phyloP scores from a whole-genome alignment of 2,113 vertebrate species.

The Tonatia bakeri region DNA sequence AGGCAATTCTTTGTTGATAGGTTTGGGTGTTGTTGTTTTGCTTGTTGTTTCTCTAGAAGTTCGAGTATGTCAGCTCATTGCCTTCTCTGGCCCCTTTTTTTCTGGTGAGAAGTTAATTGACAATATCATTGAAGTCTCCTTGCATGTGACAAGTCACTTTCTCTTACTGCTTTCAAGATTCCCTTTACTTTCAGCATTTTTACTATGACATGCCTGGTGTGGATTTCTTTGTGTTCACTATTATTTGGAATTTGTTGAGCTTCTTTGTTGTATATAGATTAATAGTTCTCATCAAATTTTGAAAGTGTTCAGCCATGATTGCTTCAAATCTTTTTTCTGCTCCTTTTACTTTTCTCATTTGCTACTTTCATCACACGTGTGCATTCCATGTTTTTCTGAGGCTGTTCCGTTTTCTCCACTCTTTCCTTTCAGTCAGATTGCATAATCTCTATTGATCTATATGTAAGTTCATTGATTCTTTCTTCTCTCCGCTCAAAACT shows the following conservation, averaged over 20 bases:
- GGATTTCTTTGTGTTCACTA: neutral
- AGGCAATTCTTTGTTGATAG: neutral
- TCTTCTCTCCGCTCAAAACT: neutral
- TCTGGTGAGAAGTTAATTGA: neutral
- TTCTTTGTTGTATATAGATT: neutral
- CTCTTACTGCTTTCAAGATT: neutral
- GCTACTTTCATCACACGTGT: neutral
- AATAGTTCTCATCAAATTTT: neutral
- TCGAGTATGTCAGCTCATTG: neutral
- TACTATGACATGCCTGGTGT: neutral
- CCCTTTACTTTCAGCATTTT: neutral
- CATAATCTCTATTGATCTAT: neutral
- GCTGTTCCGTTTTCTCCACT: neutral
- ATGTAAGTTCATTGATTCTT: neutral
- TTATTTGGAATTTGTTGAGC: neutral
- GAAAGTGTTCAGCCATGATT: neutral
- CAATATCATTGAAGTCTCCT: neutral
- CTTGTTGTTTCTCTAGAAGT: neutral
- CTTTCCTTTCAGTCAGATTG: neutral
- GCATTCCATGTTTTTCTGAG: neutral
- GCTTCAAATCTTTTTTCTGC: neutral
- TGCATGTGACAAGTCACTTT: neutral
- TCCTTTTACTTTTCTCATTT: neutral
- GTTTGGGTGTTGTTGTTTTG: neutral
- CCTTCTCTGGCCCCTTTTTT: neutral